These are phyloP conservation scores for Spialia ferax DNA, from an alignment of 2,888 invertebrate species.

Conservation along the genomic window DNA sequence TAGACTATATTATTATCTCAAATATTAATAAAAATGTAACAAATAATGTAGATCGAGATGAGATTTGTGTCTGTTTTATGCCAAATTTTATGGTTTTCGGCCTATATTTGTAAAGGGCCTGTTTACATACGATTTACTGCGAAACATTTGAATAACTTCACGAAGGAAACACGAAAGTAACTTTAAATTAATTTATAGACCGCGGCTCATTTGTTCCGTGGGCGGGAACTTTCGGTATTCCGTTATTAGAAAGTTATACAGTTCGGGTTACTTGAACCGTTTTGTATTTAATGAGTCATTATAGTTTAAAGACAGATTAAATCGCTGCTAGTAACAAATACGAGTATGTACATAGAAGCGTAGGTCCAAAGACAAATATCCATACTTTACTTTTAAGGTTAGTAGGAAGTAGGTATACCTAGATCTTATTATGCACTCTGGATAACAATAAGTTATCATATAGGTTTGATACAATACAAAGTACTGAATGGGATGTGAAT, in stretches of 20 bases:
- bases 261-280: neutral
- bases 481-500: no score
- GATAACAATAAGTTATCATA: no score
- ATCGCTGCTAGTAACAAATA: neutral
- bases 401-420: no score
- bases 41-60: neutral
- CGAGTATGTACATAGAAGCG: no score
- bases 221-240: neutral
- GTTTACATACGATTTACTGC: conserved; percentile 2
- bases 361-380: no score
- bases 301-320: neutral
- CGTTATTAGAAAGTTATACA: neutral
- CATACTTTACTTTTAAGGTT: no score
- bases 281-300: neutral
- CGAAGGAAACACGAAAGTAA: conserved; percentile 4
- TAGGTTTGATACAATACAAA: no score
- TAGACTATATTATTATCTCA: no score
- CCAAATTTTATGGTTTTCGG: neutral
- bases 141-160: neutral
- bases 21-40: no score
- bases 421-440: no score
- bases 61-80: neutral
- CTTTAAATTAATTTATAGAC: neutral
- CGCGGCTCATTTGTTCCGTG: neutral
- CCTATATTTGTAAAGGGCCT: neutral